These are phyloP conservation scores for Cheilinus undulatus DNA, from an alignment of 2,113 vertebrate species.

Conservation along the genomic window DNA sequence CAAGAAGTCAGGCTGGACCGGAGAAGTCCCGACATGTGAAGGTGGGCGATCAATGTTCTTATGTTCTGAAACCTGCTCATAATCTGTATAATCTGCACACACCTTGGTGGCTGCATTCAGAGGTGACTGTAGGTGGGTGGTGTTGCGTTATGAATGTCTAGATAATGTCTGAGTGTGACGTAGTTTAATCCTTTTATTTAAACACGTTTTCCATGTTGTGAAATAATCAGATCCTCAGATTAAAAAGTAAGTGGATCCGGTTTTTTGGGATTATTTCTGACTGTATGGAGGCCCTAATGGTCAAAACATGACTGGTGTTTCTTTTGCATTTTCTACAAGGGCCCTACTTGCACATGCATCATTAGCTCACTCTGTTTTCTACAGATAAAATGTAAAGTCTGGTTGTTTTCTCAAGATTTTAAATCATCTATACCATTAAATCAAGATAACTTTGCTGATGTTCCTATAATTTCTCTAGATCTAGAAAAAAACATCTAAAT, in stretches of 20 bases:
- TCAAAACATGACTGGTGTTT: no score
- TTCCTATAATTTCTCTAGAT: no score
- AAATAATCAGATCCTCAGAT: background rate
- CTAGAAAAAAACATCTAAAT: no score
- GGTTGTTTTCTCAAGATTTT: no score
- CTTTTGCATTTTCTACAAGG: no score
- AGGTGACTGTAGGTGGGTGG: background rate
- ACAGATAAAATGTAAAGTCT: no score
- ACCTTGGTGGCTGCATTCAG: background rate
- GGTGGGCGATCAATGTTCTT: conserved; percentile 37
- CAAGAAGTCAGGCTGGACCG: conserved; percentile 67
- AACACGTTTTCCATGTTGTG: background rate
- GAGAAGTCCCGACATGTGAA: conserved; percentile 68
- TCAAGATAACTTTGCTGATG: no score
- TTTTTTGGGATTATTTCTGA: background rate
- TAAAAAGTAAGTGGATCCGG: background rate
- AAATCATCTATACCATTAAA: no score
- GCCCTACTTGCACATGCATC: no score
- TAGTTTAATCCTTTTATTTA: conserved; percentile 3
- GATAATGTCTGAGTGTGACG: background rate
- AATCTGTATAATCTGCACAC: background rate
- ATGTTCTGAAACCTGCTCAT: background rate
- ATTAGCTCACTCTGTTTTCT: no score
- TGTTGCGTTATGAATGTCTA: background rate
- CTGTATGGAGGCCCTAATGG: no score